These are phyloP conservation scores for Platanista minor DNA, from an alignment of 2,113 vertebrate genomes.

Conservation along the genomic window DNA sequence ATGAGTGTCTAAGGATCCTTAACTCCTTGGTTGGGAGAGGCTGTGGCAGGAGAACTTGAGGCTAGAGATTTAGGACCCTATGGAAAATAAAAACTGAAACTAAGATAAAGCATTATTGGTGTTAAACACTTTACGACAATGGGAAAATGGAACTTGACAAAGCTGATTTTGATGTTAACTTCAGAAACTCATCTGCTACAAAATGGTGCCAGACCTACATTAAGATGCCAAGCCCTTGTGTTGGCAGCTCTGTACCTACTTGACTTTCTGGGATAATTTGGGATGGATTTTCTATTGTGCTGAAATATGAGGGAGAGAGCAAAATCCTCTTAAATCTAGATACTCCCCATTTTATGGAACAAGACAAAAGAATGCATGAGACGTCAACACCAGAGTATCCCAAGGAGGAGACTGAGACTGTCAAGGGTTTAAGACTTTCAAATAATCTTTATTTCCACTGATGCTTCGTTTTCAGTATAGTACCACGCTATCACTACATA, in stretches of 20 bases:
- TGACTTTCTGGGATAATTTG: not conserved
- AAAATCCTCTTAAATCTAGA: conserved; percentile 21
- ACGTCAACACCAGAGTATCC: not conserved
- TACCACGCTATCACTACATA: not conserved
- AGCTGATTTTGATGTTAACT: not conserved
- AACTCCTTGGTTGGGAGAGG: not conserved
- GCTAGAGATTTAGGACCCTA: not conserved
- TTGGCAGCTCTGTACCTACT: not conserved
- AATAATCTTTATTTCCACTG: not conserved
- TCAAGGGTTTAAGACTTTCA: not conserved
- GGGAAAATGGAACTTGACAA: not conserved
- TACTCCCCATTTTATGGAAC: not conserved
- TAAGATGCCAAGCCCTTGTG: not conserved
- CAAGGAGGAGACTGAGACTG: not conserved
- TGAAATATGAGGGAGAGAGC: not conserved
- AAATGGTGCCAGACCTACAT: not conserved
- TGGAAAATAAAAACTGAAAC: conserved; percentile 7
- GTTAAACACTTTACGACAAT: not conserved
- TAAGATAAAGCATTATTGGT: not conserved
- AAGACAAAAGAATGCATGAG: not conserved
- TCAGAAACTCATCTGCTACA: not conserved
- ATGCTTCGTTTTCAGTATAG: conserved; percentile 7
- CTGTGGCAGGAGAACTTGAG: not conserved
- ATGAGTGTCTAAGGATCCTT: not conserved
- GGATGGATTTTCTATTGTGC: conserved; percentile 28